phyloP scores from a whole-genome alignment of 2,888 invertebrate genomes.

The Eilema caniola region DNA sequence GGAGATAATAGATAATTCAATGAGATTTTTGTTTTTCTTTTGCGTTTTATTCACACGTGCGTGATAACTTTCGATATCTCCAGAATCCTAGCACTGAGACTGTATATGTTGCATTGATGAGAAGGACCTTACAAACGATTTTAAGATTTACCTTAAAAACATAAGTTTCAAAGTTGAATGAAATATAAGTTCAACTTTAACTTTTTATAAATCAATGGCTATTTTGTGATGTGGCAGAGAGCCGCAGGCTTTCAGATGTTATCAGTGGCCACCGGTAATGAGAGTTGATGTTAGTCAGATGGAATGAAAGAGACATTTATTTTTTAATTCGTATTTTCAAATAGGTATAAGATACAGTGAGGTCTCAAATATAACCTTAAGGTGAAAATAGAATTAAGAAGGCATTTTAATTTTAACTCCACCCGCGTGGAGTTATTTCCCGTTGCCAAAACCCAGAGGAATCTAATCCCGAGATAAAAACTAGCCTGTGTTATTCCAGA shows the following conservation, averaged over 20 bases:
- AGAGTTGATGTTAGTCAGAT: constrained; percentile 76
- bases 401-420: neutral
- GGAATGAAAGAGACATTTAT: constrained; percentile 70
- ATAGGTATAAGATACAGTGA: constrained; percentile 43
- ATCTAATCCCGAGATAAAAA: too few species aligned
- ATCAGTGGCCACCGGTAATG: constrained; percentile 76
- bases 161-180: constrained; percentile 30
- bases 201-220: constrained; percentile 57
- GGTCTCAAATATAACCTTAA: constrained; percentile 36
- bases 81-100: constrained; percentile 34
- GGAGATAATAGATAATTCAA: constrained; percentile 14
- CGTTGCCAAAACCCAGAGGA: neutral
- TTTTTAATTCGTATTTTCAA: constrained; percentile 64
- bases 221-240: constrained; percentile 63
- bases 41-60: constrained; percentile 27
- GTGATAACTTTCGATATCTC: constrained; percentile 30
- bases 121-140: constrained; percentile 6
- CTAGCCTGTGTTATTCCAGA: too few species aligned
- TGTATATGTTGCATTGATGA: constrained; percentile 31
- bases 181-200: constrained; percentile 35
- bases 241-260: constrained; percentile 72
- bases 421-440: neutral
- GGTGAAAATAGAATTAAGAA: constrained; percentile 16
- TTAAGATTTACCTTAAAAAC: neutral
- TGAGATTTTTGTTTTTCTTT: constrained; percentile 29